phyloP scores from a whole-genome alignment of 2,888 invertebrate genomes.

The Halictus quadricinctus region DNA sequence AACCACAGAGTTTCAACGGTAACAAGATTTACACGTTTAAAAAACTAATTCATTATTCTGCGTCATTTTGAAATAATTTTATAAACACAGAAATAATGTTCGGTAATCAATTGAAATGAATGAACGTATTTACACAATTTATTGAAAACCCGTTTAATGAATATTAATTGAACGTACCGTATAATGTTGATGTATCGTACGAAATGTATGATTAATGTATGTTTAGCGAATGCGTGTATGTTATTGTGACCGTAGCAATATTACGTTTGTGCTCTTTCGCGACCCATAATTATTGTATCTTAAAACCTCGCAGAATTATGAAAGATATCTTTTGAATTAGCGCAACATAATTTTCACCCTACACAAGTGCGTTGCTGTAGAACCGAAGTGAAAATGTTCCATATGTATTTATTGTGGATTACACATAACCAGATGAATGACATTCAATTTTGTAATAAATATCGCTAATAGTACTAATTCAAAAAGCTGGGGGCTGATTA shows the following conservation, averaged over 20 bases:
- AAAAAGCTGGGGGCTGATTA: background rate
- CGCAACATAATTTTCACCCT: background rate
- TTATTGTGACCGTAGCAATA: background rate
- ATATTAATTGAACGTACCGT: background rate
- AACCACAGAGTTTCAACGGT: background rate
- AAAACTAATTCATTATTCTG: too few species aligned
- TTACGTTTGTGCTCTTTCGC: background rate
- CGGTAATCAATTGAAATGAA: background rate
- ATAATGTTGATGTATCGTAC: background rate
- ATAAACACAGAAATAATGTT: background rate
- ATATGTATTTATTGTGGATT: background rate
- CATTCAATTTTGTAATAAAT: constrained; percentile 2
- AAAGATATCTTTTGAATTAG: background rate
- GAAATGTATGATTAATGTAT: background rate
- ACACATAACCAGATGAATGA: background rate
- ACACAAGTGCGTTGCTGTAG: background rate
- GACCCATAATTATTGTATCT: background rate
- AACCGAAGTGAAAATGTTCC: background rate
- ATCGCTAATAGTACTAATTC: background rate
- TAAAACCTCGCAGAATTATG: background rate
- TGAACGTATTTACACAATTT: background rate
- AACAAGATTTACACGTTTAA: too few species aligned
- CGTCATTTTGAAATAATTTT: background rate
- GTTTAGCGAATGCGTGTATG: background rate
- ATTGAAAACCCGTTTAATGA: background rate